phyloP scores from a whole-genome alignment of 2,888 invertebrate genomes.

The Leptopilina syphax region DNA sequence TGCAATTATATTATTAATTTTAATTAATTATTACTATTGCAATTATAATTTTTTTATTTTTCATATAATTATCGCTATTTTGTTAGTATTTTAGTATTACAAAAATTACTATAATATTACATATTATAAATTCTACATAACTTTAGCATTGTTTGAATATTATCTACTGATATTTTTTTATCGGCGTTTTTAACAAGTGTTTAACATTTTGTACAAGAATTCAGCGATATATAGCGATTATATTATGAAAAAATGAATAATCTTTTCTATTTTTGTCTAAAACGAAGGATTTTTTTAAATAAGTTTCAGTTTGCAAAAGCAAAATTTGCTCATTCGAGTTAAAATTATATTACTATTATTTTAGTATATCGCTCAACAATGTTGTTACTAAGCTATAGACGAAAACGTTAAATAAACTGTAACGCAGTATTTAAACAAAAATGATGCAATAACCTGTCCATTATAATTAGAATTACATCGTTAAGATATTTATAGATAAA shows the following conservation, averaged over 20 bases:
- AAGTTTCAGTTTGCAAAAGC: background rate
- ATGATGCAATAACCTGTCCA: constrained; percentile 69
- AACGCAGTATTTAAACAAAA: constrained; percentile 54
- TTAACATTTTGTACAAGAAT: too few species aligned
- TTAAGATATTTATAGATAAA: constrained; percentile 59
- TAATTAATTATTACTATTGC: background rate
- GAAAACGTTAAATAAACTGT: constrained; percentile 52
- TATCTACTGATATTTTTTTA: too few species aligned
- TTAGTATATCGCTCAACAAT: constrained; percentile 41
- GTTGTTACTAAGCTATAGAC: constrained; percentile 47
- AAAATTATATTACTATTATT: constrained; percentile 3
- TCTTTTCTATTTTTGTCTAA: background rate
- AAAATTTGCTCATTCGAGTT: background rate
- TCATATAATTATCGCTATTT: too few species aligned
- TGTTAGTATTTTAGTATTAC: too few species aligned
- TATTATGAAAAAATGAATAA: too few species aligned
- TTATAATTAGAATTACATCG: constrained; percentile 57
- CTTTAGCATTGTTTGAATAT: too few species aligned
- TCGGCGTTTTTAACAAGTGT: too few species aligned
- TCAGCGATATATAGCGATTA: too few species aligned
- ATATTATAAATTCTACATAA: too few species aligned
- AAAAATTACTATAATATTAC: too few species aligned
- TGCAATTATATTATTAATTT: background rate
- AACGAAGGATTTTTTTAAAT: background rate
- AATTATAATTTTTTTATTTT: background rate